These are phyloP conservation scores for Ichneumoninae sp. DNA, from an alignment of 2,888 invertebrate genomes.

Conservation along the genomic window DNA sequence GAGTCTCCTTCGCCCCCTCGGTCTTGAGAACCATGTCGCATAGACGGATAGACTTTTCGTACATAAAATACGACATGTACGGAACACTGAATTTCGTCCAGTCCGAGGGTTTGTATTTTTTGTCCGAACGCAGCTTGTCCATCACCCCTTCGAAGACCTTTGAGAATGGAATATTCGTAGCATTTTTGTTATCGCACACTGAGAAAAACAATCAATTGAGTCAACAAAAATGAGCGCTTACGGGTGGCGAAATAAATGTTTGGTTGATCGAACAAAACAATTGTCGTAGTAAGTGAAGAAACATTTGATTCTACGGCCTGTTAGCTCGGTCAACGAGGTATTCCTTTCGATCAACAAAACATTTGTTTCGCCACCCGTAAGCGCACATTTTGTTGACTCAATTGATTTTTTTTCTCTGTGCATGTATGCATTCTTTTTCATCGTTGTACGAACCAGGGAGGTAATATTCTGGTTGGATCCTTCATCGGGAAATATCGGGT, in stretches of 20 bases:
- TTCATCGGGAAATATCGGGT: not conserved
- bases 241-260: too few species aligned
- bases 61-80: not conserved
- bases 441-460: not conserved
- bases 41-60: not conserved
- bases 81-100: constrained; percentile 6
- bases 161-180: not conserved
- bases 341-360: too few species aligned
- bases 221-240: too few species aligned
- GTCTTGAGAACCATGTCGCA: constrained; percentile 23
- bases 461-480: not conserved
- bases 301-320: too few species aligned
- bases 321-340: too few species aligned
- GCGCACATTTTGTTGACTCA: too few species aligned
- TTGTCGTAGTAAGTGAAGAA: too few species aligned
- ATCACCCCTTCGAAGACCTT: constrained; percentile 4
- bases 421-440: not conserved
- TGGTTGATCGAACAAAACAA: too few species aligned
- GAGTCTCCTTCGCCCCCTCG: constrained; percentile 22
- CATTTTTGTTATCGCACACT: not conserved
- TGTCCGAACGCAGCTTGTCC: not conserved
- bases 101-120: not conserved
- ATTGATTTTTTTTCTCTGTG: too few species aligned
- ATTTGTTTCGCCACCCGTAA: too few species aligned
- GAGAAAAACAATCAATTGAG: too few species aligned